phyloP scores from a whole-genome alignment of 1,140 invertebrate genomes.

The Drosophila persimilis region DNA sequence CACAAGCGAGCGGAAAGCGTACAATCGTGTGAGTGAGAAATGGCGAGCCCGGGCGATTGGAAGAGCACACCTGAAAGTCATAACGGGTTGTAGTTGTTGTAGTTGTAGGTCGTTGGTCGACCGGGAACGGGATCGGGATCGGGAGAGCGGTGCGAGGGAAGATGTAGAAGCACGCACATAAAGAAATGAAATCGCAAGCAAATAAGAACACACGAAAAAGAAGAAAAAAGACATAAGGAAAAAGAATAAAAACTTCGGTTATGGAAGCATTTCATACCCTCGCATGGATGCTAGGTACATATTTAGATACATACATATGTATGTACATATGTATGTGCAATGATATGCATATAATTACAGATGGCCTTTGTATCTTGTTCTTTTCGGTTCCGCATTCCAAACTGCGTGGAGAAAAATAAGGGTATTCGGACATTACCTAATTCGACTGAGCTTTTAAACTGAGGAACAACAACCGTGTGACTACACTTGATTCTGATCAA shows the following conservation, averaged over 20 bases:
- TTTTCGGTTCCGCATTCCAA: too few relatives aligned
- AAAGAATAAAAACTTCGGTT: conserved; percentile 14
- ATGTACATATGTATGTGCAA: too few relatives aligned
- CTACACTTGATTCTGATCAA: too few relatives aligned
- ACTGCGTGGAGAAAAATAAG: too few relatives aligned
- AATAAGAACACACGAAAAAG: conserved; percentile 62
- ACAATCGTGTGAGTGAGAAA: conserved; percentile 8
- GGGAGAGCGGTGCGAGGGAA: background rate
- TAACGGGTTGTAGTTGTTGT: conserved; percentile 57
- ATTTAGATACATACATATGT: too few relatives aligned
- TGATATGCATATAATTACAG: too few relatives aligned
- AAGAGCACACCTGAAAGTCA: conserved; percentile 42
- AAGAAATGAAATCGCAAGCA: conserved; percentile 63
- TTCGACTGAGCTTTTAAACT: too few relatives aligned
- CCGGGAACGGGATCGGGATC: conserved; percentile 1
- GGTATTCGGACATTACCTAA: too few relatives aligned
- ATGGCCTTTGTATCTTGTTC: too few relatives aligned
- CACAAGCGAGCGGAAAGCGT: conserved; percentile 6
- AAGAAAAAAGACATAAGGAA: conserved; percentile 25
- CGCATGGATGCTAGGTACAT: background rate
- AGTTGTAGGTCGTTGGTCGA: conserved; percentile 12
- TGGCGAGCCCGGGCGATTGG: conserved; percentile 2
- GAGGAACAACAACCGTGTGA: too few relatives aligned
- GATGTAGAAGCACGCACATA: conserved; percentile 33
- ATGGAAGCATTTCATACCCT: too few relatives aligned